Base-by-base conservation (phyloP, 1,140 invertebrate species). In the Sycobia sp. region DNA sequence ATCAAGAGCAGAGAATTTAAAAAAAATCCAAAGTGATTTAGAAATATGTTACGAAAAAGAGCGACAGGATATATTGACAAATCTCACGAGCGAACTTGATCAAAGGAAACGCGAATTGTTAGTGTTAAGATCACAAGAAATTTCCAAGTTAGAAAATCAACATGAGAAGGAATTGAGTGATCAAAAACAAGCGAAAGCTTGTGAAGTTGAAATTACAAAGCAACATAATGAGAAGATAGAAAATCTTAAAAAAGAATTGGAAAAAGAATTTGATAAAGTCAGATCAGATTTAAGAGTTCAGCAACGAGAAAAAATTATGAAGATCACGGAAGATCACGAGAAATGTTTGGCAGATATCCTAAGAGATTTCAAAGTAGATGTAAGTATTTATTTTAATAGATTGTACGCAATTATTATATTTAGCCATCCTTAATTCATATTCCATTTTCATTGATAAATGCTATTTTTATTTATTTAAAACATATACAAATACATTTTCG, bases 311-410 rank as follows among this genome's bases (percentile, higher is more conserved):
- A 86, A 86, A 34, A 73, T 81, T 3, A 75, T 81, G 0, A 83
- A 84, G 57, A 85, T 88, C 56, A 84, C 83, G 13, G 76, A 81
- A 16, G 86, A 89, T 67, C 80, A 89, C 68, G 86, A 88, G 55
- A 77, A 80, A 47, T 78, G 77, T 29, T 76, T 85, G 32, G 77
- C 82, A 16, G 76, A 79, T 20, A 83, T 84, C 67, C 51, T 85
- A 16, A 77, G 81, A 36, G 83, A 83, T 61, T 77, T 85, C 66
- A 76, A 76, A 62, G 69, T 75, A 47, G 84, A 85, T 63, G 80
- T 81, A 64, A 71, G 71, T 68, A 23, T 38, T 10, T 18, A 43
- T 4, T 22, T 22, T n/a, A n/a, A n/a, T n/a, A n/a, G n/a, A n/a
- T n/a, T n/a, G n/a, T 11, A 13, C 16, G 16, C 7, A 2, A 36